Evolutionary conservation across 2,888 invertebrate genomes (phyloP).

Genomic region (Allacma fusca): DNA sequence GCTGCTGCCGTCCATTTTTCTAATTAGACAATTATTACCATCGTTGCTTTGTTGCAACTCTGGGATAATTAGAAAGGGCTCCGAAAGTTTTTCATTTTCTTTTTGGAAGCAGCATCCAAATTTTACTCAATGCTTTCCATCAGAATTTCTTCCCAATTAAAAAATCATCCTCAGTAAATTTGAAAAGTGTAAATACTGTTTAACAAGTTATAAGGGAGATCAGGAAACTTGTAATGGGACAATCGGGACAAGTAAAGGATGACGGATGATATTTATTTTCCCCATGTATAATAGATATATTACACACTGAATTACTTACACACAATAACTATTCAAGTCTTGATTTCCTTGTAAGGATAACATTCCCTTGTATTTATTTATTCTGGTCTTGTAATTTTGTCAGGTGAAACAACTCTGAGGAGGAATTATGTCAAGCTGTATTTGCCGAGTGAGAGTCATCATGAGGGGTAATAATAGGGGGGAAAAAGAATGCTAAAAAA

Average conservation of each 20-base stretch:
- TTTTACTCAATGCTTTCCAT: too few species aligned
- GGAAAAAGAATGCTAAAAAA: background rate
- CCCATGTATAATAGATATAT: background rate
- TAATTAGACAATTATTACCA: background rate
- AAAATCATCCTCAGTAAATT: background rate
- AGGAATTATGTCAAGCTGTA: background rate
- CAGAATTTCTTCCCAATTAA: background rate
- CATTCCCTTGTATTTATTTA: background rate
- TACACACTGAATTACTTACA: background rate
- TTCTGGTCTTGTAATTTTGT: background rate
- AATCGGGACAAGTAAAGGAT: background rate
- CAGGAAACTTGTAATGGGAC: background rate
- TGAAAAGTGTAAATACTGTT: background rate
- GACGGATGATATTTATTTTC: background rate
- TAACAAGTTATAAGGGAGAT: background rate
- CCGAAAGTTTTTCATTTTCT: too few species aligned
- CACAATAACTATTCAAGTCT: background rate
- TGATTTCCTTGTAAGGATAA: background rate
- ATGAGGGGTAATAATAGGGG: background rate
- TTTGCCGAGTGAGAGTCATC: background rate
- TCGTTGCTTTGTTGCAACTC: background rate
- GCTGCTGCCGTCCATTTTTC: background rate
- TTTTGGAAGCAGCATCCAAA: too few species aligned
- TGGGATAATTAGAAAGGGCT: background rate
- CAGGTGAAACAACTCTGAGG: conserved; percentile 13